Evolutionary conservation across 2,888 invertebrate species (phyloP).

Genomic region (Polietes domitor): DNA sequence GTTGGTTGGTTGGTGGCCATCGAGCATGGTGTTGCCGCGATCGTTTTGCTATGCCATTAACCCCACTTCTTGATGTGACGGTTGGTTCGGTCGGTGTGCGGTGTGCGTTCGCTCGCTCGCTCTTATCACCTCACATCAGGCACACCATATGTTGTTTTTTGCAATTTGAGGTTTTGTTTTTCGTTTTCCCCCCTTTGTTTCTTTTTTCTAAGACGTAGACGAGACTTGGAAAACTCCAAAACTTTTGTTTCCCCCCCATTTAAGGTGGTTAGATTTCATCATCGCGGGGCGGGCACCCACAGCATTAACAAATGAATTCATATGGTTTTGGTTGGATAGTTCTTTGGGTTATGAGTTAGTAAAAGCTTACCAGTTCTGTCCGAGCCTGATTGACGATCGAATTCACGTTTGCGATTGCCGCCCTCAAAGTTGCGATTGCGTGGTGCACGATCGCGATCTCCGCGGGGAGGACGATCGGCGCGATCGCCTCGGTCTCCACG

Average conservation of each 20-base stretch:
- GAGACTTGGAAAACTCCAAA: neutral
- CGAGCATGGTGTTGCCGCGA: conserved; percentile 35
- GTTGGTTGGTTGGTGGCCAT: too few relatives aligned
- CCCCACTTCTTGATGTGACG: conserved; percentile 52
- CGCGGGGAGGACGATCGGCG: conserved; percentile 70
- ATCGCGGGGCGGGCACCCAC: too few relatives aligned
- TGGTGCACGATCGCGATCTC: conserved; percentile 74
- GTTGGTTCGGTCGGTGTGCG: neutral
- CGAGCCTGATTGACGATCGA: conserved; percentile 97
- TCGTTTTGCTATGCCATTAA: conserved; percentile 62
- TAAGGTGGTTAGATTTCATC: neutral
- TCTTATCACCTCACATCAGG: conserved; percentile 35
- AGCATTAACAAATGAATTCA: neutral
- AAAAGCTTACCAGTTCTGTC: conserved; percentile 90
- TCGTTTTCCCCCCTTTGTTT: neutral
- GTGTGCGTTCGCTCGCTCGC: too few relatives aligned
- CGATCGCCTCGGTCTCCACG: conserved; percentile 20
- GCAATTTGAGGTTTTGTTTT: conserved; percentile 39
- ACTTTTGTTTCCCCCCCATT: neutral
- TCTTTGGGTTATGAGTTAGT: neutral
- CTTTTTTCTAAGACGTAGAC: neutral
- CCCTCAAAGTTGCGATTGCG: conserved; percentile 80
- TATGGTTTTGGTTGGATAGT: neutral
- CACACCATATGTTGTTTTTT: conserved; percentile 55
- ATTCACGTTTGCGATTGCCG: conserved; percentile 89